These are phyloP conservation scores for Oceanodroma tethys DNA, from an alignment of 2,113 vertebrate genomes.

Conservation along the genomic window DNA sequence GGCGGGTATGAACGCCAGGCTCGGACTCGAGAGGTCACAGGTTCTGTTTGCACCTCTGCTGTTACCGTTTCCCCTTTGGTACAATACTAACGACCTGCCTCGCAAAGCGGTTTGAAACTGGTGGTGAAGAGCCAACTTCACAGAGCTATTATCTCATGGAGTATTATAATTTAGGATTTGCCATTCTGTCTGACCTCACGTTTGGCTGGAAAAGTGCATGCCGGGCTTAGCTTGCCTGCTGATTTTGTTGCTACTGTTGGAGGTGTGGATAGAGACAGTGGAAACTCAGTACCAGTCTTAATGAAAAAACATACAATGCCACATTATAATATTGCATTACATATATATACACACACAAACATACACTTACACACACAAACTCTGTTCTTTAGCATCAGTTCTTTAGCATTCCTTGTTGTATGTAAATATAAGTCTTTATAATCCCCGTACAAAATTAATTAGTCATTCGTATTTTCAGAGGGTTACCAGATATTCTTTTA, in stretches of 20 bases:
- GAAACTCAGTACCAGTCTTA: not conserved
- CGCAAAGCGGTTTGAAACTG: not conserved
- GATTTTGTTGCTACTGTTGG: not conserved
- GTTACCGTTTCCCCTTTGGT: not conserved
- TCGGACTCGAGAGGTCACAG: not conserved
- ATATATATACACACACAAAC: not conserved
- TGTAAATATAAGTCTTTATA: conserved; percentile 25
- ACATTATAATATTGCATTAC: not conserved
- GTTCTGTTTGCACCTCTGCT: not conserved
- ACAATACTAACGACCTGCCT: not conserved
- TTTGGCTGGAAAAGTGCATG: not conserved
- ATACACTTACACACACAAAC: not conserved
- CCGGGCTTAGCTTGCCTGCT: not conserved
- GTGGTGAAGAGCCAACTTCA: not conserved
- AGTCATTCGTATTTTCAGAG: not conserved
- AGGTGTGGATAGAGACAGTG: not conserved
- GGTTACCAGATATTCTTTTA: conserved; percentile 26
- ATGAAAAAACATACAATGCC: not conserved
- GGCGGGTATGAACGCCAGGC: rapidly evolving
- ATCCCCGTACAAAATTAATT: conserved; percentile 48
- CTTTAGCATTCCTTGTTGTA: not conserved
- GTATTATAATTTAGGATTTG: not conserved
- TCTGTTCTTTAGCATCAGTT: not conserved
- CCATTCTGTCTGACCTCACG: rapidly evolving
- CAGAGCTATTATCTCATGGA: not conserved